These are phyloP conservation scores for Blomia tropicalis DNA, from an alignment of 2,888 invertebrate genomes.

Conservation along the genomic window DNA sequence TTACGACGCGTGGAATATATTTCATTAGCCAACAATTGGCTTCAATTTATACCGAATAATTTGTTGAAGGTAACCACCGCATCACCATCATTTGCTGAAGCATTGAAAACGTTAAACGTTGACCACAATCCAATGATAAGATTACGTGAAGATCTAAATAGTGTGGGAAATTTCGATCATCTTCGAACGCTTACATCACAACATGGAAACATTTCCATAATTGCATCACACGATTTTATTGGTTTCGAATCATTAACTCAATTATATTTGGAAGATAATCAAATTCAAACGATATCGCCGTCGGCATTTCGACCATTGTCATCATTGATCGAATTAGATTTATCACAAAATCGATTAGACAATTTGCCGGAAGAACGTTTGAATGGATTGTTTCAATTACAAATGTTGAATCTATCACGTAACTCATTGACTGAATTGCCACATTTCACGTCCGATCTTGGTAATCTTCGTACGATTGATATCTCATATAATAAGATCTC, in stretches of 20 bases:
- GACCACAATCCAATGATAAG: constrained; percentile 29
- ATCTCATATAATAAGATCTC: constrained; percentile 54
- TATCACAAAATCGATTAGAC: constrained; percentile 30
- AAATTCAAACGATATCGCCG: constrained; percentile 31
- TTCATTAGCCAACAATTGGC: constrained; percentile 28
- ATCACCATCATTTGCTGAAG: constrained; percentile 20
- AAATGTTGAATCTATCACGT: constrained; percentile 61
- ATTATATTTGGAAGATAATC: constrained; percentile 29
- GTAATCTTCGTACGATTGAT: constrained; percentile 57
- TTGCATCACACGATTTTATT: constrained; percentile 30
- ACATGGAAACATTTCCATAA: constrained; percentile 29
- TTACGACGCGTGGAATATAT: constrained; percentile 27
- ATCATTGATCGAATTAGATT: constrained; percentile 26
- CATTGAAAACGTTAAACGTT: constrained; percentile 28
- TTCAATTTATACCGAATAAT: constrained; percentile 31
- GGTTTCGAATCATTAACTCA: constrained; percentile 26
- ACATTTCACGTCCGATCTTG: constrained; percentile 44
- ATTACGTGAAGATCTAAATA: constrained; percentile 29
- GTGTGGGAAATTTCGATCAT: constrained; percentile 23
- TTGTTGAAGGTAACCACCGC: constrained; percentile 27
- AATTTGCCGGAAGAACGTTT: constrained; percentile 32
- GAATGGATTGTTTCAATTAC: constrained; percentile 44
- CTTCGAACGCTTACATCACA: constrained; percentile 27
- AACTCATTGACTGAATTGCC: constrained; percentile 49
- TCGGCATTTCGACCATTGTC: constrained; percentile 29